Evolutionary conservation across 2,797 vertebrate genomes (phyloP), one percentile per base, ranked within the genome.

Genomic region (Pogonophryne albipinna): DNA sequence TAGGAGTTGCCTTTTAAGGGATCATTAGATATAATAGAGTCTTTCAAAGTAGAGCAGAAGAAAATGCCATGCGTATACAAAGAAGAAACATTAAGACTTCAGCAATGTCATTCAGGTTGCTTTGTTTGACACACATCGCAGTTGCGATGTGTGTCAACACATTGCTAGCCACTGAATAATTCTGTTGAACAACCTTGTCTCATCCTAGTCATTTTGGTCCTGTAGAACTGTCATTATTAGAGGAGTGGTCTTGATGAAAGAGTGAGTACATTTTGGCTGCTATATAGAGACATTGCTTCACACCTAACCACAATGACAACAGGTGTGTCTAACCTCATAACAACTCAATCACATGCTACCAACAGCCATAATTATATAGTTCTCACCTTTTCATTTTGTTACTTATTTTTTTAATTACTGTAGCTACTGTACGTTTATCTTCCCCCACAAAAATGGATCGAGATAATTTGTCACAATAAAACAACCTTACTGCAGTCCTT

Each of bases 221-320:
- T 4, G 31, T 38, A 45, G 47, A 27, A 47, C 10, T 27, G 27
- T 27, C 14, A 15, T 31, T 15, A n/a, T 38, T 55, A 65, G 4
- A 34, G 5, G 47, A 20, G 6, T 7, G 41, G 44, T 50, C 10
- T 55, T 63, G 41, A 79, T 78, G 45, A 70, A 44, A 66, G 46
- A 62, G 10, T 23, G 44, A 23, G 41, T 34, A 16, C 16, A 1
- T 2, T 0, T 76, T 65, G 41, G 61, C 15, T 71, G 56, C 2
- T 53, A 57, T 31, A 50, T 4, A 4, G 10, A 78, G 49, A 71
- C 51, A 42, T 88, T 66, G 59, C 55, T 31, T 75, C 72, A 82
- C 49, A 63, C 4, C 41, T 57, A 11, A 73, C 53, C 57, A 52
- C 65, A 59, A 27, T 51, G 11, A 63, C 14, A 69, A 41, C 70